Percentiles rank a stretch among this genome's conserved stretches.
phyloP scores from a whole-genome alignment of 1,140 invertebrate species.

The Sycobia sp. region DNA sequence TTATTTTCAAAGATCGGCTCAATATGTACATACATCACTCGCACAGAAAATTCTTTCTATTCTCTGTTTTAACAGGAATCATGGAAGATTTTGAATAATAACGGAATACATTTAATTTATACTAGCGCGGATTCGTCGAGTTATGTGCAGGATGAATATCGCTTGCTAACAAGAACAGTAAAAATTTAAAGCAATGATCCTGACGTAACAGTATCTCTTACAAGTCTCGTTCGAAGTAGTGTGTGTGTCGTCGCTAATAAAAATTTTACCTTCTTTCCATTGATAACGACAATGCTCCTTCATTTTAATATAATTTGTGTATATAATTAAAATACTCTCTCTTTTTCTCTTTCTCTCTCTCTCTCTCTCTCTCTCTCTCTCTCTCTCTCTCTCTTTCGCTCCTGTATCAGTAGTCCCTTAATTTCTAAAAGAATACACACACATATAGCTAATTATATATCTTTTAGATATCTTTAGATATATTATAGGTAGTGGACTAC shows the following conservation, averaged over 20 bases:
- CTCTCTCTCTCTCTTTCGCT: too few species aligned
- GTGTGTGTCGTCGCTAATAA: slow-evolving; percentile 40
- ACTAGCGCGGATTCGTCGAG: slow-evolving; percentile 17
- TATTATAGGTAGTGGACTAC: slow-evolving; percentile 32
- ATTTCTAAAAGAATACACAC: too few species aligned
- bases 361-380: too few species aligned
- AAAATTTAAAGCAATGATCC: slow-evolving; percentile 46
- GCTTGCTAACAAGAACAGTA: slow-evolving; percentile 17
- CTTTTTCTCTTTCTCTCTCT: too few species aligned
- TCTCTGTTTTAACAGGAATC: slow-evolving; percentile 9
- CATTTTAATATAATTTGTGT: slow-evolving; percentile 34
- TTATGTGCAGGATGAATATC: background rate
- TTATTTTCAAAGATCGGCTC: slow-evolving; percentile 29
- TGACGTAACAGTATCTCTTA: slow-evolving; percentile 33
- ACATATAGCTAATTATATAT: slow-evolving; percentile 28
- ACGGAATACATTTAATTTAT: slow-evolving; percentile 21
- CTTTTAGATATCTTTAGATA: slow-evolving; percentile 4
- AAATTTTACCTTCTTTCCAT: slow-evolving; percentile 48
- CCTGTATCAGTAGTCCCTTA: too few species aligned
- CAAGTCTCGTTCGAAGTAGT: too few species aligned
- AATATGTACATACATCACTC: slow-evolving; percentile 25
- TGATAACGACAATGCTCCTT: slow-evolving; percentile 35
- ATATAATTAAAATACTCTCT: slow-evolving; percentile 49
- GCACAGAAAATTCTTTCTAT: slow-evolving; percentile 25
- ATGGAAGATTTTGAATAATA: background rate